Evolutionary conservation across 1,140 invertebrate genomes (phyloP), one percentile per base, ranked within the genome.

Genomic region (Acromyrmex echinatior): DNA sequence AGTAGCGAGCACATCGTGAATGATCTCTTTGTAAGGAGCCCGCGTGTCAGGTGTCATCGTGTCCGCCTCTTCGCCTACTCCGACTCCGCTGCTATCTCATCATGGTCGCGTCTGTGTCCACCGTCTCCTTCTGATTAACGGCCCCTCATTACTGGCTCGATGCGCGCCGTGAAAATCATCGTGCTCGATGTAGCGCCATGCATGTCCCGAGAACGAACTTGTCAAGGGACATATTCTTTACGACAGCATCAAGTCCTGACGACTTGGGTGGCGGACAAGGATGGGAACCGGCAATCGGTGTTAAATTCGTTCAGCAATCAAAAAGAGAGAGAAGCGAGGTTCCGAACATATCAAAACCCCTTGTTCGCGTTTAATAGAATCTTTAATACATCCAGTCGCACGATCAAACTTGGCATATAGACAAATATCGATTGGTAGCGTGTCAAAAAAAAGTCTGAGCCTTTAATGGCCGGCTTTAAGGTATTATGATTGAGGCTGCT

Each of bases 21-120:
- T 84, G 80, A 84, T 84, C 80, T 84, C 80, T 84, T 84, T 84
- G 80, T 84, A 74, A 84, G 58, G 49, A 84, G 70, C 28, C 68
- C 25, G 80, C 80, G 80, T 84, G 80, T 76, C 80, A 84, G 80
- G 80, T 84, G 80, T 84, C 80, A 84, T 84, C 80, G 80, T 76
- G 80, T 76, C 70, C 80, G 80, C 70, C 80, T 84, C 80, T 62
- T 76, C 70, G 70, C 39, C 80, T 74, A 51, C 70, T 76, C 70
- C 68, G 68, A 62, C 16, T 74, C 5, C 65, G 53, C 25, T 74
- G 80, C 80, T 71, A 76, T 84, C 80, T 84, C 80, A 84, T 84
- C 70, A 58, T 18, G 56, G 70, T 31, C 49, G 78, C 49, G 21
- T 80, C 68, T 62, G 68, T 49, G 68, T 84, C 70, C 58, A 76